Percentiles rank a stretch among this genome's conserved stretches.
These are phyloP conservation scores for Anagrus nilaparvatae DNA, from an alignment of 1,140 invertebrate species.

Conservation along the genomic window DNA sequence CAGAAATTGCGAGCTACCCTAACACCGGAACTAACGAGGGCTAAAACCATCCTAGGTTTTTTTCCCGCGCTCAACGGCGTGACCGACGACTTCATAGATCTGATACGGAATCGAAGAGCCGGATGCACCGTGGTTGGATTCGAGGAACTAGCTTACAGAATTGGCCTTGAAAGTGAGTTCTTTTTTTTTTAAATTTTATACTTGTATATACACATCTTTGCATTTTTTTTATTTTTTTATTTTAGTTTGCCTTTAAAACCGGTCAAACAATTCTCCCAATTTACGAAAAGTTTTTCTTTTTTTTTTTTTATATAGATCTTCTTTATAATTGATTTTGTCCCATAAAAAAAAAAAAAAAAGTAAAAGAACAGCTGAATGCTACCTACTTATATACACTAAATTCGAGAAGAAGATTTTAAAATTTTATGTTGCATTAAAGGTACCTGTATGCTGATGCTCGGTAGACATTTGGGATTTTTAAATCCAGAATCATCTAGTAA, in stretches of 20 bases:
- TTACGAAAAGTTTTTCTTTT: too few relatives aligned
- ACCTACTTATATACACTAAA: too few relatives aligned
- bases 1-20: conserved; percentile 59
- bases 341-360: too few relatives aligned
- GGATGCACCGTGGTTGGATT: conserved; percentile 44
- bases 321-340: too few relatives aligned
- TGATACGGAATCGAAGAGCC: conserved; percentile 47
- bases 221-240: conserved; percentile 6
- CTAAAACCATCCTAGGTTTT: conserved; percentile 64
- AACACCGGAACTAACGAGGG: conserved; percentile 67
- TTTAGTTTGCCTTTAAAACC: neutral
- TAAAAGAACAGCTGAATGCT: too few relatives aligned
- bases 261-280: neutral
- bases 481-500: conserved; percentile 44
- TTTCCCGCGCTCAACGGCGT: conserved; percentile 66
- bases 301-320: too few relatives aligned
- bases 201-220: too few relatives aligned
- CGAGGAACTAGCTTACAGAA: conserved; percentile 60
- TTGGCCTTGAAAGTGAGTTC: conserved; percentile 68
- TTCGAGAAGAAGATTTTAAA: neutral
- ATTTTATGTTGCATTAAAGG: conserved; percentile 33
- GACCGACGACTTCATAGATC: conserved; percentile 65
- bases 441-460: conserved; percentile 66
- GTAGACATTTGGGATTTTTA: conserved; percentile 68
- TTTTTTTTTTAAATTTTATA: conserved; percentile 7